Base-by-base conservation (phyloP, 2,113 vertebrate genomes). In the Pica pica region DNA sequence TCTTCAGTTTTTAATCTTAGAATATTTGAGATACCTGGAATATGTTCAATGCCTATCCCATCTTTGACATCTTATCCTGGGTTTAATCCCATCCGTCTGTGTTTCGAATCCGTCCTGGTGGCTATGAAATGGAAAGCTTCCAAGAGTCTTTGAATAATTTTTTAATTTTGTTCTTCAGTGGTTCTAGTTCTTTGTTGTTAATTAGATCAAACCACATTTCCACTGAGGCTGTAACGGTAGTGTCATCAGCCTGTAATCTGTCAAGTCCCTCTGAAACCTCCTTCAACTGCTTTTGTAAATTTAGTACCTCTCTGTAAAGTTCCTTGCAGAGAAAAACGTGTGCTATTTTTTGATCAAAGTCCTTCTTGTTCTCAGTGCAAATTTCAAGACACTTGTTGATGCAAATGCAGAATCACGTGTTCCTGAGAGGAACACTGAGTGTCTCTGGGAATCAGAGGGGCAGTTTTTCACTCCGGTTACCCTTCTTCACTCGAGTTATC, bases 141-240 rank as follows among this genome's bases (percentile, higher is more conserved):
- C 85, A 89, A 89, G 85, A 7, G 4, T 81, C 92, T 94, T 93
- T 90, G 88, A 95, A 94, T 95, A 93, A 80, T 95, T 95, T 94
- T 97, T 93, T 53, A 89, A 94, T 93, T 96, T 95, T 97, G 85
- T 96, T 96, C 93, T 93, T 96, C 83, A 77, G 90, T 90, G 90
- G 90, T 90, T 95, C 90, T 89, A 71, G 76, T 81, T 95, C 88
- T 97, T 96, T 96, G 94, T 94, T 95, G 88, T 94, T 96, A 94
- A 96, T 97, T 94, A 96, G 94, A 97, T 96, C 95, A 97, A 96
- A 94, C 79, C 85, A 89, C 88, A 88, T 95, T 94, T 96, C 90
- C 76, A 94, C 93, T 42, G 93, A 94, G 93, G 85, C 83, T 93
- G 82, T 67, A 95, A 75, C 11, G 7, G 93, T 84, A 74, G 93